Evolutionary conservation across 2,888 invertebrate genomes (phyloP), one percentile per base, ranked within the genome.

Genomic region (Apotomis capreana): DNA sequence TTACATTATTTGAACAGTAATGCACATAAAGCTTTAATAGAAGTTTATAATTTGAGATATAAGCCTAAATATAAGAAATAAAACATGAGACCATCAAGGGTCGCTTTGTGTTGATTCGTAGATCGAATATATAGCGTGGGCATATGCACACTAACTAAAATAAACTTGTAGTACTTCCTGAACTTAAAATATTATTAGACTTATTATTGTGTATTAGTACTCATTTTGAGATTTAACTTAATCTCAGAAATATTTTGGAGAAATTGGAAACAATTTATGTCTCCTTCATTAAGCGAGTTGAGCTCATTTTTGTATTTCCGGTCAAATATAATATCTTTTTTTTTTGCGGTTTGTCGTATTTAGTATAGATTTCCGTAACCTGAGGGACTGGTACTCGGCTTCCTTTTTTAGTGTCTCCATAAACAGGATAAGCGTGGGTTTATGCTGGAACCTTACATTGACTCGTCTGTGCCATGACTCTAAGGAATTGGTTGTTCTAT

Each of bases 391-490:
- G 62, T 62, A 62, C 46, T 55, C 64, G 44, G 64, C 64, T 37
- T 65, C 64, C 64, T 40, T 65, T 65, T 65, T 65, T 65, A 55
- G 54, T 10, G 64, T 57, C 26, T 55, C 54, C 64, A 65, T 65
- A 55, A 65, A 65, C 54, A 64, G 40, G 54, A 64, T 64, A 52
- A 64, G 54, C 64, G 64, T 55, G 64, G 64, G 64, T 65, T 55
- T 55, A 65, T 55, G 64, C 55, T 65, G 64, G 55, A 65, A 46
- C 55, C 64, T 54, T 65, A 65, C 64, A 65, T 65, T 65, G 64
- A 65, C 64, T 44, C 64, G 64, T 65, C 64, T 65, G 64, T 65
- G 64, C 64, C 64, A 65, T 65, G 65, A 46, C 55, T 65, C 65
- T 65, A 65, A 65, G 57, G 65, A 57, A 65, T 65, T 65, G 12